Evolutionary conservation across 2,113 vertebrate genomes (phyloP).

Genomic region (Anguilla rostrata): DNA sequence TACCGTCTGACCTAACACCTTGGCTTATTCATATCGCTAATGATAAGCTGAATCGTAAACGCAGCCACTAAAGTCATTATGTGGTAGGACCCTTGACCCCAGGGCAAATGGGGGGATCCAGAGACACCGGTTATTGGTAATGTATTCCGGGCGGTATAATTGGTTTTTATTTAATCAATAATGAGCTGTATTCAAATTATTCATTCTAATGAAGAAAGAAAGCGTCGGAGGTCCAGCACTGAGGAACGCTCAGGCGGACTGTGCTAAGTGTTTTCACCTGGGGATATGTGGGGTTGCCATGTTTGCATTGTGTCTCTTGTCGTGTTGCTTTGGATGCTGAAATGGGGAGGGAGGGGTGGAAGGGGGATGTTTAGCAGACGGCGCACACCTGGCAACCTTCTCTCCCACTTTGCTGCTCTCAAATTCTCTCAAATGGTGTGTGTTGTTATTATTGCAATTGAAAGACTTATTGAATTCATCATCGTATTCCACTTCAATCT

Average conservation of each 20-base stretch:
- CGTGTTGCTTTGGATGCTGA: neutral
- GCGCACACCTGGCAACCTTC: neutral
- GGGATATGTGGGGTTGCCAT: neutral
- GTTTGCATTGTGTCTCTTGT: neutral
- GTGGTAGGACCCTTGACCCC: neutral
- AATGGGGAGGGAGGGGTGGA: neutral
- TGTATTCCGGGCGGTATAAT: neutral
- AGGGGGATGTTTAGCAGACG: no score
- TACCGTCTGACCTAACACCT: neutral
- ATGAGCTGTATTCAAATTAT: neutral
- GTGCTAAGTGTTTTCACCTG: neutral
- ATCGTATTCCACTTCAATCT: no score
- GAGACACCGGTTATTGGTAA: neutral
- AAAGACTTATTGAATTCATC: no score
- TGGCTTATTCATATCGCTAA: neutral
- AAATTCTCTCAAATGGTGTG: no score
- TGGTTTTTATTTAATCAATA: neutral
- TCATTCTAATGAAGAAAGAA: neutral
- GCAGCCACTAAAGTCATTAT: neutral
- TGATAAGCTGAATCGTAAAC: neutral
- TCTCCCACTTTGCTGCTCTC: neutral
- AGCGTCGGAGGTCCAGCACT: neutral
- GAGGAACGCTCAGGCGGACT: neutral
- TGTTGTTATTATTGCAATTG: no score
- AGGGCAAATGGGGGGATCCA: neutral